phyloP scores from a whole-genome alignment of 2,113 vertebrate genomes.

The human (Homo sapiens) region GRCh38 chr1:166063501-166064000 shows the following conservation, averaged over 20 bases:
- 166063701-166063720: fast-evolving
- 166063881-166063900: neutral
- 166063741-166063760: too few relatives aligned
- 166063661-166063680: neutral
- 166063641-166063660: neutral
- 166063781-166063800: neutral
- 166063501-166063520: neutral
- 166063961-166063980: neutral
- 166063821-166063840: neutral
- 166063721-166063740: fast-evolving
- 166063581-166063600: too few relatives aligned
- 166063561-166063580: too few relatives aligned
- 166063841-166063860: neutral
- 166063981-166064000: neutral
- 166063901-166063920: neutral
- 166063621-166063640: neutral
- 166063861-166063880: neutral
- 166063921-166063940: neutral
- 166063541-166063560: too few relatives aligned
- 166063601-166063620: neutral
- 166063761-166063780: neutral
- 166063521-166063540: too few relatives aligned
- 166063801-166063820: neutral
- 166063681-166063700: neutral
- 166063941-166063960: neutral